Evolutionary conservation across 2,113 vertebrate genomes (phyloP).

Genomic region (Osmerus eperlanus): DNA sequence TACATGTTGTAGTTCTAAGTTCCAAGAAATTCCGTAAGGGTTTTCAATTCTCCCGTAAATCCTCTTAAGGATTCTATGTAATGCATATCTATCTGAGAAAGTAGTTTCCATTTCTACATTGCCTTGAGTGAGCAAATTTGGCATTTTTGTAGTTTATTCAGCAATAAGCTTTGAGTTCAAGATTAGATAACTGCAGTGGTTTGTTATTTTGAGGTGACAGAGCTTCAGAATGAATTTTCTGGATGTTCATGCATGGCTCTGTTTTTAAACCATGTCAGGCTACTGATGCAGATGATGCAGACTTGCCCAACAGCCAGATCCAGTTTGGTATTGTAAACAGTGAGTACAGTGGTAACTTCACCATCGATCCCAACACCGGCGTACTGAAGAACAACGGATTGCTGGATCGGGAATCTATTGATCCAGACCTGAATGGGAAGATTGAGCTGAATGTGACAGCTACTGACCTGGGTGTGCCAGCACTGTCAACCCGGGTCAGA

Average conservation of each 20-base stretch:
- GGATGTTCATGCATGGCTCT: not conserved
- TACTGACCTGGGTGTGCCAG: slow-evolving; percentile 73
- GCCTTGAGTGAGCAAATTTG: not conserved
- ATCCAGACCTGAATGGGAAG: slow-evolving; percentile 60
- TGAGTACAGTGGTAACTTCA: slow-evolving; percentile 79
- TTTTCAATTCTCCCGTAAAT: no score
- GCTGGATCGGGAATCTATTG: slow-evolving; percentile 81
- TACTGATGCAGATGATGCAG: slow-evolving; percentile 76
- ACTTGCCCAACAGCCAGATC: slow-evolving; percentile 75
- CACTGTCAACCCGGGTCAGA: slow-evolving; percentile 38
- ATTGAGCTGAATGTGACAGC: slow-evolving; percentile 75
- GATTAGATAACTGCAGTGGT: no score
- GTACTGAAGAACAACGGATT: slow-evolving; percentile 62
- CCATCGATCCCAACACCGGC: slow-evolving; percentile 63
- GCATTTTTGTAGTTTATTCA: not conserved
- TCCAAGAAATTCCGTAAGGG: no score
- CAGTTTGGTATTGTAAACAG: slow-evolving; percentile 68
- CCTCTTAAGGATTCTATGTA: no score
- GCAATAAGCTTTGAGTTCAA: no score
- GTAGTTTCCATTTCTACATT: not conserved
- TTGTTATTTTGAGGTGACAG: no score
- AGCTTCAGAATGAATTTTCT: no score
- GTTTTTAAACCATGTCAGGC: slow-evolving; percentile 69
- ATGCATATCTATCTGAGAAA: not conserved
- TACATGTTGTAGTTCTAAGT: no score